Base-by-base conservation (phyloP, 2,113 vertebrate species). In the Zapus hudsonius region DNA sequence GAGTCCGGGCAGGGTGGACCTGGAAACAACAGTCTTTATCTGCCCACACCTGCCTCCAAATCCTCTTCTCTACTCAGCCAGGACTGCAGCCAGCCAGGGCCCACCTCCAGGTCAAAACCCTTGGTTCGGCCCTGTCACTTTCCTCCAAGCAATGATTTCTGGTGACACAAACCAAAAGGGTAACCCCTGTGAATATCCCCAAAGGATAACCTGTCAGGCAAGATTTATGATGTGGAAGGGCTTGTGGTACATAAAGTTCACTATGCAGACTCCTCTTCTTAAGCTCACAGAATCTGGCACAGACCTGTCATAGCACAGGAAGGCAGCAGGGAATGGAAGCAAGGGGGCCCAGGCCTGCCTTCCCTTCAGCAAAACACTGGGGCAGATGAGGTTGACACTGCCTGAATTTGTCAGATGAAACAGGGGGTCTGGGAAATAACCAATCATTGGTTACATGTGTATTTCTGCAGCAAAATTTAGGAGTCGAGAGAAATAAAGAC, bases 81-180 rank as follows among this genome's bases (percentile, higher is more conserved):
- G n/a, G n/a, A n/a, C n/a, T n/a, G n/a, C n/a, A n/a, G n/a, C n/a
- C 33, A 40, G 31, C 52, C 5, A 2, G 2, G 16, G 4, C 0
- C 17, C 7, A 11, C 6, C 57, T 36, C 22, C 31, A 7, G 47
- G 55, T 44, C 29, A 47, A 74, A 82, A 55, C 27, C 47, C 31
- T 44, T 44, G 73, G 20, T 25, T 36, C 84, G 33, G 40, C 90
- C 47, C 29, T 23, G 0, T 23, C 38, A 17, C 1, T 84, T 33
- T 57, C 4, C 40, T 25, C n/a, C 20, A 0, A 52, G 7, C 36
- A 27, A 4, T 17, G 78, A 36, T 11, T 8, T 27, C 59, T 0
- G 0, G 33, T 0, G 13, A 52, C 6, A 12, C 38, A 74, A 29
- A 3, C 6, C 33, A 44, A 31, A 9, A 84, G 4, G 9, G 23